These are phyloP conservation scores for Pipa parva DNA, from an alignment of 2,113 vertebrate species.

Conservation along the genomic window DNA sequence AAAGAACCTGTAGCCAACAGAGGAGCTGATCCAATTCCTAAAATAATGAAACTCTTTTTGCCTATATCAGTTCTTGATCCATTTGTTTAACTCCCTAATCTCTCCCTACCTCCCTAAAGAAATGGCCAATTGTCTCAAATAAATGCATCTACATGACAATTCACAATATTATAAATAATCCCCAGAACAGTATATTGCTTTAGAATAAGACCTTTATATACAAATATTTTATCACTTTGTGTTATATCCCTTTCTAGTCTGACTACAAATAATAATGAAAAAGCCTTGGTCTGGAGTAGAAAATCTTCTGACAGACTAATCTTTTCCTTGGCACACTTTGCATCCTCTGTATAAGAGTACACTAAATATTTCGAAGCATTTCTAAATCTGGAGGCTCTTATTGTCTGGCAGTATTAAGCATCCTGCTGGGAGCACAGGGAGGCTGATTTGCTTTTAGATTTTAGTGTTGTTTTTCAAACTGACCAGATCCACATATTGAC, in stretches of 20 bases:
- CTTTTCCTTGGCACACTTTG: conserved; percentile 39
- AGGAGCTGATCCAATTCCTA: too few species aligned
- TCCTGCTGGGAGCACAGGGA: conserved; percentile 18
- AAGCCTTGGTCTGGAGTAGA: background rate
- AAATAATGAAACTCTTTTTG: too few species aligned
- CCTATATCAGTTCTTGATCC: too few species aligned
- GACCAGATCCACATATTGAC: conserved; percentile 26
- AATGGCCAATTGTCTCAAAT: too few species aligned
- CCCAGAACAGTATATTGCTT: too few species aligned
- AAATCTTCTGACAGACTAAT: conserved; percentile 37
- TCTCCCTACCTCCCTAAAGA: too few species aligned
- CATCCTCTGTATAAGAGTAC: conserved; percentile 23
- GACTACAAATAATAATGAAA: conserved; percentile 31
- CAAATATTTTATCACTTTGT: conserved; percentile 29
- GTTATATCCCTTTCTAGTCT: conserved; percentile 1
- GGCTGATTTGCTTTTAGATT: conserved; percentile 33
- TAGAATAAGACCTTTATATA: conserved; percentile 20
- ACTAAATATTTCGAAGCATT: conserved; percentile 40
- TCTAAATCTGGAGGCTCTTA: conserved; percentile 35
- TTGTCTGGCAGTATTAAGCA: conserved; percentile 14
- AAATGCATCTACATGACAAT: too few species aligned
- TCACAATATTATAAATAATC: too few species aligned
- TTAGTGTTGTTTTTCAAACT: conserved; percentile 25
- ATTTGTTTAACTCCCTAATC: too few species aligned
- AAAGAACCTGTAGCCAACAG: too few species aligned